Evolutionary conservation across 2,888 invertebrate genomes (phyloP), one percentile per base, ranked within the genome.

Genomic region (Aphelenchoides bicaudatus): DNA sequence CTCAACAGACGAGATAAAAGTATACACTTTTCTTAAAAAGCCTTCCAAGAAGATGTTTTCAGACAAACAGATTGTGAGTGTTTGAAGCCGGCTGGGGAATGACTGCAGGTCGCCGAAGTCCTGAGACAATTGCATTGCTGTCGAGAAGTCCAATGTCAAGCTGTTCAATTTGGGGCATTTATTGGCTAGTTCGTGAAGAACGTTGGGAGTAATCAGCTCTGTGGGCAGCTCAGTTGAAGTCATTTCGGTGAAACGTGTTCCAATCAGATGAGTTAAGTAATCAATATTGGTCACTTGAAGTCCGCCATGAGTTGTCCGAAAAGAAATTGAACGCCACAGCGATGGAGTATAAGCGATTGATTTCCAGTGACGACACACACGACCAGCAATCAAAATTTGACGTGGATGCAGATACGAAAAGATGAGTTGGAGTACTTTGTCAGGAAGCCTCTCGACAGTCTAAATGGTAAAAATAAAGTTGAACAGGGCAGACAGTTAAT

Each of bases 21-120:
- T 96, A 82, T 99, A 99, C 66, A 98, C 98, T 82, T 98, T 93
- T 68, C 98, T 83, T 91, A 99, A 94, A 80, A 99, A 98, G 13
- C 98, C 98, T 90, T 99, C 98, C 89, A 99, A 91, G 83, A 99
- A 99, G 82, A 99, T 99, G 66, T 98, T 94, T 81, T 98, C 98
- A 0, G 93, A 94, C 38, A 99, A 84, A 71, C 98, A 99, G 78
- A 99, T 90, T 80, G 91, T 91, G 82, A 94, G 86, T 81, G 92
- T 93, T 46, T 88, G 87, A 59, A 99, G 83, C 80, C 96, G 93
- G 8, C 96, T 93, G 2, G 98, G 98, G 80, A 99, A 99, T 19
- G 92, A 90, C 82, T 96, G 91, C 85, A 99, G 88, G 81, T 99
- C 98, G 61, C 92, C 94, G 84, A 98, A 99, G 80, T 99, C 98